A percentile compares a stretch with the other conserved stretches of the same genome.
Conservation (phyloP, 2,113 vertebrate genomes). For the Eretmochelys imbricata region DNA sequence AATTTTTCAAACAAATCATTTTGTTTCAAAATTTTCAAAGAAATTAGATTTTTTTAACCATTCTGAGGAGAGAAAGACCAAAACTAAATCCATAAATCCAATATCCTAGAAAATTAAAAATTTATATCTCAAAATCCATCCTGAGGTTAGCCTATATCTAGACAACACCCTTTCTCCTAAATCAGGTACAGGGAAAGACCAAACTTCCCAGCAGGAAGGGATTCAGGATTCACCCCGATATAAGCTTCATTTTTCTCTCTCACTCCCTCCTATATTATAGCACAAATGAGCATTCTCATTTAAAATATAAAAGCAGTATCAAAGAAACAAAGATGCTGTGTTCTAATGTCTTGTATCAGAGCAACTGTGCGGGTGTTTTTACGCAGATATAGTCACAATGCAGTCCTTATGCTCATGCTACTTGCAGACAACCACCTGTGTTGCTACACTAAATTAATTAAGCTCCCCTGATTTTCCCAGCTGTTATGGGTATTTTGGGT, state of each 20-base stretch:
- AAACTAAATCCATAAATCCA: not conserved
- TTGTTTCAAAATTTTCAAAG: not conserved
- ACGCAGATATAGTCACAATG: not conserved
- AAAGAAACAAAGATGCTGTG: not conserved
- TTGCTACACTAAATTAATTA: not conserved
- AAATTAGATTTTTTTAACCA: not conserved
- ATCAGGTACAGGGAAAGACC: not conserved
- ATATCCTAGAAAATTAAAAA: not conserved
- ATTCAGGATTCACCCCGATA: not conserved
- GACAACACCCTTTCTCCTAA: not conserved
- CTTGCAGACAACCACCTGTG: not conserved
- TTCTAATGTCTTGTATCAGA: not conserved
- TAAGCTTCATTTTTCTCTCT: not conserved
- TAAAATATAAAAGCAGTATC: not conserved
- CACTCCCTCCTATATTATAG: not conserved
- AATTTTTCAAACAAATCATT: not conserved
- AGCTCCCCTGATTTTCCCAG: not conserved
- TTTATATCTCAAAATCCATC: not conserved
- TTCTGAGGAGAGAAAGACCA: not conserved
- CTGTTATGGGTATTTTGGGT: not conserved
- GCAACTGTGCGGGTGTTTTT: not conserved
- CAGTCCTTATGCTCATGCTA: not conserved
- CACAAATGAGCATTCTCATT: not conserved
- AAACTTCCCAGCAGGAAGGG: not conserved
- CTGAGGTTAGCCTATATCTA: not conserved